Base-by-base conservation (phyloP, 1,140 invertebrate species). In the Brachionus rubens region DNA sequence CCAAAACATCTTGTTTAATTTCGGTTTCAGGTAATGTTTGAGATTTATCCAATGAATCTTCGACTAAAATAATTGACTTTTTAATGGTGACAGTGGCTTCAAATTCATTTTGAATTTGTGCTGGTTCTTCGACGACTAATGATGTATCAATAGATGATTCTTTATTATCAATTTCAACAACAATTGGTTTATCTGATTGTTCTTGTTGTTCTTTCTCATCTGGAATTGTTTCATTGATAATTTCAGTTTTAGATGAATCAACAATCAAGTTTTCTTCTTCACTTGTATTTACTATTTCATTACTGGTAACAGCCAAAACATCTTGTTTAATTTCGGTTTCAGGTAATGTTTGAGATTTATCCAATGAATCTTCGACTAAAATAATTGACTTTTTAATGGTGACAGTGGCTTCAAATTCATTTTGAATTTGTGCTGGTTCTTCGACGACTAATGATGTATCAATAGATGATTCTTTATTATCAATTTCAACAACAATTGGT, bases 301-400 rank as follows among this genome's bases (percentile, higher is more conserved):
- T n/a, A n/a, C n/a, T n/a, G 36, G n/a, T 41, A 19, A 62, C 19
- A 16, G 16, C 24, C 10, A 16, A 7, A 36, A 5, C 56, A n/a
- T 62, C 36, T 19, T 16, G 14, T 33, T 59, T 59, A 33, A 30
- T 36, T 41, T 21, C 33, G 9, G 30, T 26, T 30, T 40, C 56
- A 41, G 56, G 2, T 41, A 62, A 28, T 9, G 19, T 41, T 21
- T 62, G 56, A 40, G 56, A 62, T 41, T 62, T 62, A 62, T 62
- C 56, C 12, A 62, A 62, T 41, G 56, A 62, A 62, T 62, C 56
- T 62, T 62, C 33, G 36, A 62, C 3, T 41, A 62, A 41, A 21
- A 62, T 41, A 16, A 62, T 12, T n/a, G 30, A 41, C 41, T 62
- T 62, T 41, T 62, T 62, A 2, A 3, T 41, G 16, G 30, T 14